Evolutionary conservation across 2,797 vertebrate genomes (phyloP).

Genomic region (Bradypodion pumilum): DNA sequence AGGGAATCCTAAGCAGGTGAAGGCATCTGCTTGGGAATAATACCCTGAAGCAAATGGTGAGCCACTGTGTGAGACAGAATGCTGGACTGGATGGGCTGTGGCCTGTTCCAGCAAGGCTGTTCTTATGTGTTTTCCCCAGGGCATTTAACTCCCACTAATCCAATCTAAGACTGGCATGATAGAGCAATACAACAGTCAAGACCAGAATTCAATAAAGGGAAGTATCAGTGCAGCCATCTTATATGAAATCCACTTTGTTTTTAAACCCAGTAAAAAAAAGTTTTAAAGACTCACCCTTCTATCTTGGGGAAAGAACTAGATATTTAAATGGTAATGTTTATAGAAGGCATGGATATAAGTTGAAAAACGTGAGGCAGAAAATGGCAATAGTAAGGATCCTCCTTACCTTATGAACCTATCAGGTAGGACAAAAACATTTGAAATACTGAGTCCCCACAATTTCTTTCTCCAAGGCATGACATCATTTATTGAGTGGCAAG

Average conservation of each 20-base stretch:
- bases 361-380: background rate
- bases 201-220: background rate
- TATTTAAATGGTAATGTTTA: background rate
- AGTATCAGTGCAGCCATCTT: background rate
- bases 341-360: background rate
- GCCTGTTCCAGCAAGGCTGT: too few relatives aligned
- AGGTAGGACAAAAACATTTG: background rate
- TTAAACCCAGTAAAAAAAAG: background rate
- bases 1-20: too few relatives aligned
- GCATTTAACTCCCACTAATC: conserved; percentile 16
- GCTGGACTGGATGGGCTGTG: too few relatives aligned
- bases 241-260: too few relatives aligned
- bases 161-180: background rate
- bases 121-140: conserved; percentile 21
- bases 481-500: background rate
- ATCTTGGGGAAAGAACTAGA: background rate
- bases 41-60: too few relatives aligned
- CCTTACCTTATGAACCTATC: background rate
- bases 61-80: too few relatives aligned
- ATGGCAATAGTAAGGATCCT: background rate
- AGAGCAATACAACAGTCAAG: background rate
- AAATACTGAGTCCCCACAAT: background rate
- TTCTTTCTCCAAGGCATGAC: background rate
- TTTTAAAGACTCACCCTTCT: background rate
- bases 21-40: too few relatives aligned